These are phyloP conservation scores for Pterostichus niger DNA, from an alignment of 2,888 invertebrate genomes.

Conservation along the genomic window DNA sequence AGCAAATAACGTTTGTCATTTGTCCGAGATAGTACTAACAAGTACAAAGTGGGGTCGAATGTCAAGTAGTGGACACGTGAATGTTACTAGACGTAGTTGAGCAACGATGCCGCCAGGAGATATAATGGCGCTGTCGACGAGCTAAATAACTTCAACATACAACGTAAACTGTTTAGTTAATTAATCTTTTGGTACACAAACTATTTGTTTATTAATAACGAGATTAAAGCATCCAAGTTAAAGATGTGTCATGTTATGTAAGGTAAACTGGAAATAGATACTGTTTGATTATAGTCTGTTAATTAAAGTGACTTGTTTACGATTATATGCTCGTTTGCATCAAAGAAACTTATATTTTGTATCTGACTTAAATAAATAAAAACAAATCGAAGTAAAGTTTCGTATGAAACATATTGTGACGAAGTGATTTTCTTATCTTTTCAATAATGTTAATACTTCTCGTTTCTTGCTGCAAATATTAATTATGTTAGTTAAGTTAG, in stretches of 20 bases:
- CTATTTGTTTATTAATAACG: conserved; percentile 23
- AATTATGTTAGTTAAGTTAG: too few species aligned
- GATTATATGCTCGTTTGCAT: too few species aligned
- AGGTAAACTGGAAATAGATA: not conserved
- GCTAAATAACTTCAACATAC: not conserved
- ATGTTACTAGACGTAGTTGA: not conserved
- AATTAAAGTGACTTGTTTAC: not conserved
- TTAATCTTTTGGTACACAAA: conserved; percentile 12
- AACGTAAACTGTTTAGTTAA: conserved; percentile 26
- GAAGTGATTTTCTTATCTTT: too few species aligned
- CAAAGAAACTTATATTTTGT: too few species aligned
- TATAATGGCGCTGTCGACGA: not conserved
- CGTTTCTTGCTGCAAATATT: too few species aligned
- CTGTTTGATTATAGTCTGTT: not conserved
- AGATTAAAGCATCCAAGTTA: conserved; percentile 26
- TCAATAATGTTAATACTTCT: too few species aligned
- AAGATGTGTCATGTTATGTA: conserved; percentile 9
- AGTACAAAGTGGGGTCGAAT: conserved; percentile 10
- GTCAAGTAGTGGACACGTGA: not conserved
- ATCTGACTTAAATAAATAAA: too few species aligned
- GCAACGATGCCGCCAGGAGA: not conserved
- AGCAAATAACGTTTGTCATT: conserved; percentile 3
- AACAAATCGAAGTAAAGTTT: too few species aligned
- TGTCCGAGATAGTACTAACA: not conserved
- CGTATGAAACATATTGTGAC: too few species aligned